phyloP scores from a whole-genome alignment of 2,888 invertebrate genomes.

The Hanleya hanleyi region DNA sequence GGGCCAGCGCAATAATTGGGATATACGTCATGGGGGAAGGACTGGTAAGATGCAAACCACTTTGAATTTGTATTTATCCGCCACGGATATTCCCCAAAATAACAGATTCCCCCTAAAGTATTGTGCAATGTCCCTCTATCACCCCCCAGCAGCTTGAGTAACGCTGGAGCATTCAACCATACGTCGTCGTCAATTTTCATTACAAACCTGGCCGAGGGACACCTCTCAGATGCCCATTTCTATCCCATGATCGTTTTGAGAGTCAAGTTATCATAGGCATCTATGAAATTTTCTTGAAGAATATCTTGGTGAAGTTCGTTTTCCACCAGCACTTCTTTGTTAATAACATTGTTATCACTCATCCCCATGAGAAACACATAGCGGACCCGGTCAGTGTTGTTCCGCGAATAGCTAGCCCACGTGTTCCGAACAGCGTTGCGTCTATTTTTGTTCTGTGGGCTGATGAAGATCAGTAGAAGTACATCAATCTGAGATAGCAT shows the following conservation, averaged over 20 bases:
- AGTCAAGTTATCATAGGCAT: conserved; percentile 37
- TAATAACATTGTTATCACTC: conserved; percentile 1
- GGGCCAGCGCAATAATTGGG: conserved; percentile 62
- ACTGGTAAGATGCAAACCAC: conserved; percentile 52
- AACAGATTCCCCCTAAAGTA: conserved; percentile 45
- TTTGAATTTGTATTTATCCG: conserved; percentile 38
- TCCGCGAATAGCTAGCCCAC: conserved; percentile 30
- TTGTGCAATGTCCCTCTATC: conserved; percentile 22
- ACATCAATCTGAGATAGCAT: too few species aligned
- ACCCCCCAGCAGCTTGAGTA: conserved; percentile 18
- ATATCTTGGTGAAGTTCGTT: conserved; percentile 30
- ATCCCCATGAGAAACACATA: conserved; percentile 41
- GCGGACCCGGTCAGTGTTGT: conserved; percentile 32
- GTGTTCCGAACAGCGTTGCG: conserved; percentile 38
- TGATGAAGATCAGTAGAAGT: conserved; percentile 31
- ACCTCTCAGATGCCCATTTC: conserved; percentile 33
- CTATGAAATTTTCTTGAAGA: conserved; percentile 33
- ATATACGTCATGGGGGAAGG: conserved; percentile 48
- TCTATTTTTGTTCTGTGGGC: conserved; percentile 16
- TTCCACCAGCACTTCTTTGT: conserved; percentile 22
- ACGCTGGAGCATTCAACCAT: conserved; percentile 45
- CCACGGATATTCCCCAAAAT: not conserved
- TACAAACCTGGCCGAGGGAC: conserved; percentile 34
- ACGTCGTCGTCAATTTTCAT: conserved; percentile 60
- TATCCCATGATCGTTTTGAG: conserved; percentile 38